Percentiles rank a stretch among this genome's conserved stretches.
Conservation (phyloP, 2,113 vertebrate genomes). For the Ophiodon elongatus region DNA sequence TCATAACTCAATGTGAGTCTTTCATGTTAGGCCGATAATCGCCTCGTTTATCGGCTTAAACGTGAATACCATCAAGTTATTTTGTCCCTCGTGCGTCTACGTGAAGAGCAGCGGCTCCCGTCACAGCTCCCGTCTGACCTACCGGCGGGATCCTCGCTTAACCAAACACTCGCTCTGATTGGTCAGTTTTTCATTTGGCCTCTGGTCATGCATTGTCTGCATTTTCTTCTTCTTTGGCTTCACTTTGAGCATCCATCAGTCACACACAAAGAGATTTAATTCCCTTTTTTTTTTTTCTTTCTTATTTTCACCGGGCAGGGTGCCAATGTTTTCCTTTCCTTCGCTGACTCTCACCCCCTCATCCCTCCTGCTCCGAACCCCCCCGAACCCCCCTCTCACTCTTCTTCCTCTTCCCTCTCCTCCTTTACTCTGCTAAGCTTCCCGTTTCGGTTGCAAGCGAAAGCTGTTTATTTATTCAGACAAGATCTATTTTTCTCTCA, state of each 20-base stretch:
- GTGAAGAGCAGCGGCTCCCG: neutral
- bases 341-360: constrained; percentile 50
- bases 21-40: neutral
- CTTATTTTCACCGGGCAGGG: constrained; percentile 55
- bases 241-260: constrained; percentile 63
- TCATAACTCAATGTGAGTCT: neutral
- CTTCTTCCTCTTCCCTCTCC: constrained; percentile 22
- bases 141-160: constrained; percentile 5
- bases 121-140: constrained; percentile 36
- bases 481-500: constrained; percentile 39
- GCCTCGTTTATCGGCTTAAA: neutral
- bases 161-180: constrained; percentile 8
- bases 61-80: neutral
- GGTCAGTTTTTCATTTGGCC: constrained; percentile 37
- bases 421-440: constrained; percentile 24
- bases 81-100: neutral
- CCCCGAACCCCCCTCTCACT: neutral
- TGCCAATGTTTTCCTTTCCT: constrained; percentile 72
- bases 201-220: constrained; percentile 25
- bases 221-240: constrained; percentile 21
- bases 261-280: constrained; percentile 60
- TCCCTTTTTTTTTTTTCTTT: constrained; percentile 17
- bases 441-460: constrained; percentile 33
- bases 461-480: constrained; percentile 68
- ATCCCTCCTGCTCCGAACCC: neutral